phyloP scores from a whole-genome alignment of 2,797 vertebrate species.

The Hyperoplus immaculatus region DNA sequence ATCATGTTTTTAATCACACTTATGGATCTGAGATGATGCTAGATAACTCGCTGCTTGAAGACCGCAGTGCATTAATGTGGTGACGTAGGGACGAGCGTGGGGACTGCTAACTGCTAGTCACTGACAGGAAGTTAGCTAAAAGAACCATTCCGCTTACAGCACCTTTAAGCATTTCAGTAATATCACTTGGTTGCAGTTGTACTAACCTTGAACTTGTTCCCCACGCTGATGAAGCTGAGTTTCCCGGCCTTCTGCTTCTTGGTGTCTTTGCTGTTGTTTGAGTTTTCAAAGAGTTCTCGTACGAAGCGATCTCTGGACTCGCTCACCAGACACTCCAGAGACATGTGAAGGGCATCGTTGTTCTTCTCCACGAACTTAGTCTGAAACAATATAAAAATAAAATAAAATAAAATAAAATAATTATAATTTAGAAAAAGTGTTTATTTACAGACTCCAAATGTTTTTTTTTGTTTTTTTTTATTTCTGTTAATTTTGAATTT shows the following conservation, averaged over 20 bases:
- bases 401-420: not conserved
- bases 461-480: no score
- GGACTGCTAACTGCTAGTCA: no score
- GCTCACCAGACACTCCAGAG: conserved; percentile 93
- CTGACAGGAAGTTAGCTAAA: no score
- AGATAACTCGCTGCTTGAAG: no score
- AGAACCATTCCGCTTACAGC: no score
- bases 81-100: no score
- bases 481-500: no score
- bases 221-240: conserved; percentile 97
- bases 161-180: no score
- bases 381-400: conserved; percentile 81
- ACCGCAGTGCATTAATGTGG: no score
- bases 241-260: conserved; percentile 96
- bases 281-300: conserved; percentile 91
- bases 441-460: not conserved
- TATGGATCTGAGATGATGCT: no score
- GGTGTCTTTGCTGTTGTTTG: conserved; percentile 90
- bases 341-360: conserved; percentile 97
- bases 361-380: conserved; percentile 98
- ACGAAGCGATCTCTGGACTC: conserved; percentile 96
- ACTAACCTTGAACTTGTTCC: conserved; percentile 97
- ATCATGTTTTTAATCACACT: no score
- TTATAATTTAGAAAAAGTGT: not conserved
- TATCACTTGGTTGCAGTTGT: no score